Base-by-base conservation (phyloP, 2,113 vertebrate species). In the Strigops habroptila region DNA sequence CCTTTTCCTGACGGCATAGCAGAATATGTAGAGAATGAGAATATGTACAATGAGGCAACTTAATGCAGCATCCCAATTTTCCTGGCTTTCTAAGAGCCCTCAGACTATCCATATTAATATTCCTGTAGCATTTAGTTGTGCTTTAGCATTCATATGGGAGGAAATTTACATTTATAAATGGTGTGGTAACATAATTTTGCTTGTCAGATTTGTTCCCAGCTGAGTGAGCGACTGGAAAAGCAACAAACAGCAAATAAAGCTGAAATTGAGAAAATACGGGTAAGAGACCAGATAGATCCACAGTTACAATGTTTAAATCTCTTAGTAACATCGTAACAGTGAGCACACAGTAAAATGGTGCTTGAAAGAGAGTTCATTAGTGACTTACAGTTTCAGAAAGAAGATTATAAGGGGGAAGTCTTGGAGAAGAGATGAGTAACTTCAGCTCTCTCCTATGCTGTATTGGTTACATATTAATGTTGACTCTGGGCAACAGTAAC, bases 251-350 rank as follows among this genome's bases (percentile, higher is more conserved):
- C 99, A 95, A 99, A 98, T 96, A 98, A 98, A 97, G 98, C 98
- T 70, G 99, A 99, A 94, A 98, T 99, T 91, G 99, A 99, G 96
- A 99, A 99, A 97, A 99, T 99, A 91, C 97, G 99, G 98, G 99
- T 99, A 98, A 99, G 98, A 97, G 33, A 46, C 48, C 73, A 49
- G n/a, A 71, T 25, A 78, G 65, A 79, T 71, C 31, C 43, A 73
- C 21, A 39, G 41, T 63, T 79, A 3, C 48, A 59, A 2, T 8
- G 21, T 53, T 77, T 81, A 49, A 82, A 28, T 83, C 64, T 92
- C 79, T 35, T 35, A 22, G 60, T 35, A 67, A 63, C 83, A 73
- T 52, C 18, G 0, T 21, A 49, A 37, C 49, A 90, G 59, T 18
- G 68, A 67, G 39, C 28, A 70, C 57, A 70, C 18, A 8, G 9